Evolutionary conservation across 2,888 invertebrate species (phyloP), one percentile per base, ranked within the genome.

Genomic region (Eumerus sabulonum): DNA sequence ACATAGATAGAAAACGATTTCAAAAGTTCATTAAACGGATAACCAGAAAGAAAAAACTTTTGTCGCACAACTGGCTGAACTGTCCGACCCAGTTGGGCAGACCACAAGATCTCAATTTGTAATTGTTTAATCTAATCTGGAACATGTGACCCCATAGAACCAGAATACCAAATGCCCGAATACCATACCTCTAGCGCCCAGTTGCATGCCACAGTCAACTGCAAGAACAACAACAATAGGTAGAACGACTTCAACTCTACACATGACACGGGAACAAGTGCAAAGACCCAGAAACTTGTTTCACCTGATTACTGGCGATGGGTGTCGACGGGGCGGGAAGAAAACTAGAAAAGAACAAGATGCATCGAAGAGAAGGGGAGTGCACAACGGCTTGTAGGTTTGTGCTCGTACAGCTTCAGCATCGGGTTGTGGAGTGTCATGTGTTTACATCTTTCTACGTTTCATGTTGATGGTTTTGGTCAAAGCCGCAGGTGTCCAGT

Each of bases 241-340:
- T 40, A 63, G 35, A 54, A 60, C 63, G 36, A 18, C 42, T 56
- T n/a, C n/a, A n/a, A n/a, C n/a, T n/a, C n/a, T n/a, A n/a, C n/a
- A n/a, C n/a, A n/a, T n/a, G n/a, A n/a, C n/a, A n/a, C n/a, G n/a
- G 64, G 59, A 79, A 79, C 79, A 79, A 79, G 73, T 79, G 79
- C 79, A 79, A 79, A 79, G 79, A 79, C 79, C 73, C 74, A 79
- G 79, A 79, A 79, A 79, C 79, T 79, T 60, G 79, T 79, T 79
- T 74, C 79, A 74, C 74, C 73, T 79, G 79, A 79, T 70, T 74
- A 60, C 60, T 56, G 60, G n/a, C 71, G 40, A 45, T 16, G 45
- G 44, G 19, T n/a, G n/a, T 1, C 9, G 16, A 11, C 9, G 16
- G 11, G 1, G 18, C 35, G 38, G 48, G 18, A 53, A 40, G 27